Conservation (phyloP, 2,888 invertebrate species). For the Amaurobius ferox region DNA sequence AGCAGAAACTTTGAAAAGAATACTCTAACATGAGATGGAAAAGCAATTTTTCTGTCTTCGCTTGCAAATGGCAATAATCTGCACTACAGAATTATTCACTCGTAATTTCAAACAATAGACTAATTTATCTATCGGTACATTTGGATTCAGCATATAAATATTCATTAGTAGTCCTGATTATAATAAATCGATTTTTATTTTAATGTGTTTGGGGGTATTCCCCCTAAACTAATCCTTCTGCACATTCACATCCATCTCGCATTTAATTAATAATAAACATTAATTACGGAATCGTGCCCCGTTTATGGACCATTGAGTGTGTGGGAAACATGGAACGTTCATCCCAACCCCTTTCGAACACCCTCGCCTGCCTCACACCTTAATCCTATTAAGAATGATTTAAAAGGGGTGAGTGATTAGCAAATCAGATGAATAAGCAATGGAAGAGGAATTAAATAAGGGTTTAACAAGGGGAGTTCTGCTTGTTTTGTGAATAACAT, state of each 20-base stretch:
- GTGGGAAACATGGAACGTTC: background rate
- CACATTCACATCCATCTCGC: conserved; percentile 5
- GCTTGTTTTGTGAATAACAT: background rate
- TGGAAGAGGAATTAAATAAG: background rate
- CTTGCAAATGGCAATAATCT: too few species aligned
- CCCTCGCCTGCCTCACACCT: conserved; percentile 1
- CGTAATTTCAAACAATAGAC: too few species aligned
- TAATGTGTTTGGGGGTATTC: too few species aligned
- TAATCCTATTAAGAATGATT: conserved; percentile 14
- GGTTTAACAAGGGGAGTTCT: background rate
- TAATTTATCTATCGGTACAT: too few species aligned
- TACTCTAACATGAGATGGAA: too few species aligned
- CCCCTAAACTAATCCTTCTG: background rate
- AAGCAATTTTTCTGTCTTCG: too few species aligned
- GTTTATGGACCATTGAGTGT: background rate
- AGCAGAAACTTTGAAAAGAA: too few species aligned
- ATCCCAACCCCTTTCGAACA: background rate
- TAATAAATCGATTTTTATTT: too few species aligned
- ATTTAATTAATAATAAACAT: conserved; percentile 58
- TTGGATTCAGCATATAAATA: too few species aligned
- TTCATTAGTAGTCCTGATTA: too few species aligned
- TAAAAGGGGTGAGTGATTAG: conserved; percentile 16
- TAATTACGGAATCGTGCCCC: conserved; percentile 68
- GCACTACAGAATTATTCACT: too few species aligned
- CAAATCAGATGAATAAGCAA: conserved; percentile 7